phyloP scores from a whole-genome alignment of 2,888 invertebrate genomes.

The Ophion costatus region DNA sequence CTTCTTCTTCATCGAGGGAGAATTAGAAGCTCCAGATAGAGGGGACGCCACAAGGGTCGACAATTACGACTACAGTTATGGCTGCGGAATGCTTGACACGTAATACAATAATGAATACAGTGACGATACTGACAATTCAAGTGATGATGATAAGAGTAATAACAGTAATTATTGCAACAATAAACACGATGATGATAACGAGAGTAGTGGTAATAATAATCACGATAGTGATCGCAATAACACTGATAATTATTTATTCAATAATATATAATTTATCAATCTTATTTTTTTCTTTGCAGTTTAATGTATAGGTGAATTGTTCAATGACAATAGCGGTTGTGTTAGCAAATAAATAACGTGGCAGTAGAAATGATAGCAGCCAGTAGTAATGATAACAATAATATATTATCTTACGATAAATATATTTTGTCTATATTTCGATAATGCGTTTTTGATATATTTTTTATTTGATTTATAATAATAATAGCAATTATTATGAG shows the following conservation, averaged over 20 bases:
- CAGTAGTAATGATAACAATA: too few relatives aligned
- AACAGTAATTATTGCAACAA: neutral
- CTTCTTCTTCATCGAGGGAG: neutral
- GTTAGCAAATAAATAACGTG: too few relatives aligned
- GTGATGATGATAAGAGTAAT: too few relatives aligned
- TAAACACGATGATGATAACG: neutral
- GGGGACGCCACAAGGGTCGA: neutral
- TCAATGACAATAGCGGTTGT: neutral
- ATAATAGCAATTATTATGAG: too few relatives aligned
- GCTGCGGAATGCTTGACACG: neutral
- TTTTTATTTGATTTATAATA: too few relatives aligned
- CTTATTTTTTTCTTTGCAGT: neutral
- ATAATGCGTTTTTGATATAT: too few relatives aligned
- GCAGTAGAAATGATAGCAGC: too few relatives aligned
- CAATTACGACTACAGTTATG: neutral
- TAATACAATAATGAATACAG: neutral
- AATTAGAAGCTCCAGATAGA: neutral
- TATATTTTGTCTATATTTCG: too few relatives aligned
- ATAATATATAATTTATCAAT: neutral
- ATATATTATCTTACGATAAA: too few relatives aligned
- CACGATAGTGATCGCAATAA: neutral
- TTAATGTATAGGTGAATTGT: neutral
- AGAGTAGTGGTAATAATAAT: neutral
- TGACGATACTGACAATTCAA: neutral
- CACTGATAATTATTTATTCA: neutral